phyloP scores from a whole-genome alignment of 2,113 vertebrate genomes.

The Sturnus vulgaris region DNA sequence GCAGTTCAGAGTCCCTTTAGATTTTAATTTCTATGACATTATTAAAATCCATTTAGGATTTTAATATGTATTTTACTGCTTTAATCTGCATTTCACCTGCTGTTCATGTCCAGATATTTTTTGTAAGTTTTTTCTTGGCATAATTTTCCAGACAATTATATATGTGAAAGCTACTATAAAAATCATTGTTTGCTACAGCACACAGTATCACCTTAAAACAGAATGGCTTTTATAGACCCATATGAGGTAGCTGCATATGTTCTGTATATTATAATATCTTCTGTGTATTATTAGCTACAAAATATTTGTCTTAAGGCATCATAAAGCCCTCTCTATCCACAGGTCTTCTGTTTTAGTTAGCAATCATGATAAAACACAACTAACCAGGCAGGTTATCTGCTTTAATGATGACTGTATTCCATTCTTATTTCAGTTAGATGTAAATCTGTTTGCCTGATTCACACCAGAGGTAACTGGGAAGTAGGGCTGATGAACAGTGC shows the following conservation, averaged over 20 bases:
- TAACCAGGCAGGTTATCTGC: neutral
- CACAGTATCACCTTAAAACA: neutral
- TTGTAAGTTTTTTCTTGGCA: neutral
- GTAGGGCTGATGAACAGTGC: neutral
- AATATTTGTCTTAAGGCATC: neutral
- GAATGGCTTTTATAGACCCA: neutral
- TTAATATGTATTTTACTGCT: neutral
- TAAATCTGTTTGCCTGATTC: neutral
- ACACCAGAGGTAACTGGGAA: neutral
- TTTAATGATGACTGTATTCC: neutral
- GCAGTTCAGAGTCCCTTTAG: neutral
- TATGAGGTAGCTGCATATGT: neutral
- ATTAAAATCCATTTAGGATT: neutral
- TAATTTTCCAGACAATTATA: neutral
- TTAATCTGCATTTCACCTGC: conserved; percentile 3
- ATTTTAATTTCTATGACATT: neutral
- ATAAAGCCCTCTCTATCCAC: neutral
- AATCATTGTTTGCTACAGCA: neutral
- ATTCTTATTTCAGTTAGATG: neutral
- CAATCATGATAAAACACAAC: neutral
- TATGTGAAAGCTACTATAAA: neutral
- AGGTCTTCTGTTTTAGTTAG: neutral
- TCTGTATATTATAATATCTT: neutral
- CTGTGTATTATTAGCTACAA: neutral
- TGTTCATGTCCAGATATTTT: conserved; percentile 22